Base-by-base conservation (phyloP, 2,797 vertebrate species). In the Anomalospiza imberbis region DNA sequence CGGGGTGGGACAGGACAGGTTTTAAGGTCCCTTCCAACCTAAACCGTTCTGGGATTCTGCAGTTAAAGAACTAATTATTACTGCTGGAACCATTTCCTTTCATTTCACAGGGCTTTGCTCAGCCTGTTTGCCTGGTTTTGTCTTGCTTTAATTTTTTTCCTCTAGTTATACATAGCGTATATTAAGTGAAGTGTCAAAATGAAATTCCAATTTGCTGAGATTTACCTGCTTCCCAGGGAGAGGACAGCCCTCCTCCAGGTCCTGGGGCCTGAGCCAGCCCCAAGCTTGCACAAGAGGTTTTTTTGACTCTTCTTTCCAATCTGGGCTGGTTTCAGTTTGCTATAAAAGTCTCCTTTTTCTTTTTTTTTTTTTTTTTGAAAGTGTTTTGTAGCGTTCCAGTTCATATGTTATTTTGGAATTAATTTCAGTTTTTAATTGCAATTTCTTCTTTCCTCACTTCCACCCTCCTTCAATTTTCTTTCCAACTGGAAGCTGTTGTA, bases 391-490 rank as follows among this genome's bases (percentile, higher is more conserved):
- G 32, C 0, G 0, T 65, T 87, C 65, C 83, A 60, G 45, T 42
- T 76, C 65, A 60, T 86, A 47, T 38, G 47, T 82, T 87, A 60
- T 48, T 82, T 76, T 90, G 83, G 76, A 92, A 70, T 82, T 88
- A 1, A 36, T 70, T 86, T 88, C 40, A n/a, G 72, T 17, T 95
- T 95, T 96, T 96, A 96, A 93, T 91, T 95, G 92, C 92, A 80
- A 58, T 92, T 95, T 93, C 91, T 94, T 68, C 31, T 96, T 93
- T 94, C 67, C 81, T 95, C 62, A 47, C 75, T 94, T 89, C 75
- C 63, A 80, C 17, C 72, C 88, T 88, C 81, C 62, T 94, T 92
- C 91, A 90, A 2, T 96, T 96, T 96, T 91, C 84, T 94, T 94
- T 92, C 88, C 93, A 81, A 67, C 34, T 89, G 94, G 92, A 85